Base-by-base conservation (phyloP, 2,888 invertebrate genomes). In the Ophraella communa region DNA sequence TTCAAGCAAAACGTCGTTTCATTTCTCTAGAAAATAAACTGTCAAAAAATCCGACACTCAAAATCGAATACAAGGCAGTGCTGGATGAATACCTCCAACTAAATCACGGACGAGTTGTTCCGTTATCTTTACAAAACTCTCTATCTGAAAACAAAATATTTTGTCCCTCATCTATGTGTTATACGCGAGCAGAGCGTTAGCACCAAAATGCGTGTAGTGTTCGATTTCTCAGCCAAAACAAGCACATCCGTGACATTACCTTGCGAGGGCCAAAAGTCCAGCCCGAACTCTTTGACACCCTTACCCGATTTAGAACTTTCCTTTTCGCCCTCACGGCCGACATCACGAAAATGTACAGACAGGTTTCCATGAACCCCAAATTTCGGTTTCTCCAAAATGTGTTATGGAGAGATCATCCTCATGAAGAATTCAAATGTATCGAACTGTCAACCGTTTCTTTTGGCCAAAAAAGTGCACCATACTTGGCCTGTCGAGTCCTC, bases 141-240 rank as follows among this genome's bases (percentile, higher is more conserved):
- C 30, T 30, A 30, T 30, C 30, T 30, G 30, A 30, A 30, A 30
- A 30, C 4, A 30, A n/a, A 11, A 35, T 35, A 35, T 44, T 44
- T 44, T 44, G 44, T 20, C 2, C 8, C 44, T 10, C 44, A 44
- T 44, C 20, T 44, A 44, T 44, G 8, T 20, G 17, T 44, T 44
- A 10, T 44, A 18, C 20, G 44, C 17, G 20, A 44, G n/a, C 18
- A 44, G 18, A 44, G n/a, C 44, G 18, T n/a, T 44, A 44, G 53
- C 10, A 68, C 68, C 4, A 68, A 65, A 57, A 30, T 65, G 10
- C 21, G 63, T 14, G 65, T 60, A 7, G 65, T 68, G 1, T 66
- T 66, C 39, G 56, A 67, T 52, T 64, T 47, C 4, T 56, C 56
- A 11, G 33, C 35, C 17, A 55, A 56, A 52, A 27, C 64, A 10